Conservation (phyloP, 2,888 invertebrate species). For the Dynastes hyllus region DNA sequence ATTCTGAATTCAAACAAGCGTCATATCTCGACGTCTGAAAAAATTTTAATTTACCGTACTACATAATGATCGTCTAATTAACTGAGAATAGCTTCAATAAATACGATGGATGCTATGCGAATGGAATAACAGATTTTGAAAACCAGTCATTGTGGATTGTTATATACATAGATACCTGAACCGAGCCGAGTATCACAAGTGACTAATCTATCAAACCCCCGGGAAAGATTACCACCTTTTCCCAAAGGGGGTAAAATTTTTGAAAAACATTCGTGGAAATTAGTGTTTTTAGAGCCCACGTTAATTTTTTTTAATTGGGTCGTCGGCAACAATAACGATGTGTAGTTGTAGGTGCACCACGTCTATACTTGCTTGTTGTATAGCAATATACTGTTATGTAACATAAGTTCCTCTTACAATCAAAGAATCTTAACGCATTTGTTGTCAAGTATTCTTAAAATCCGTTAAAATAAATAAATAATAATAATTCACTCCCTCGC, state of each 20-base stretch:
- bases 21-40: conserved; percentile 11
- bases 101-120: not conserved
- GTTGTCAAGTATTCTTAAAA: too few species aligned
- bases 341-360: not conserved
- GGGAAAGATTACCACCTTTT: too few species aligned
- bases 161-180: not conserved
- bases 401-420: too few species aligned
- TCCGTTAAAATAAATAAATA: too few species aligned
- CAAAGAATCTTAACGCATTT: too few species aligned
- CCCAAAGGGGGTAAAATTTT: too few species aligned
- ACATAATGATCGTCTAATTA: conserved; percentile 37
- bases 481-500: too few species aligned
- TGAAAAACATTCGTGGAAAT: too few species aligned
- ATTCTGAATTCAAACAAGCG: conserved; percentile 27
- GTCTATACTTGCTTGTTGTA: too few species aligned
- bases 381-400: too few species aligned
- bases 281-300: too few species aligned
- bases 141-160: conserved; percentile 26
- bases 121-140: conserved; percentile 27
- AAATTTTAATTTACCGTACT: conserved; percentile 33
- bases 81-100: conserved; percentile 27
- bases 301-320: too few species aligned
- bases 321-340: not conserved
- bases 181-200: conserved; percentile 18
- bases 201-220: conserved; percentile 39